Base-by-base conservation (phyloP, 2,888 invertebrate species). In the Xanthorhoe spadicearia region DNA sequence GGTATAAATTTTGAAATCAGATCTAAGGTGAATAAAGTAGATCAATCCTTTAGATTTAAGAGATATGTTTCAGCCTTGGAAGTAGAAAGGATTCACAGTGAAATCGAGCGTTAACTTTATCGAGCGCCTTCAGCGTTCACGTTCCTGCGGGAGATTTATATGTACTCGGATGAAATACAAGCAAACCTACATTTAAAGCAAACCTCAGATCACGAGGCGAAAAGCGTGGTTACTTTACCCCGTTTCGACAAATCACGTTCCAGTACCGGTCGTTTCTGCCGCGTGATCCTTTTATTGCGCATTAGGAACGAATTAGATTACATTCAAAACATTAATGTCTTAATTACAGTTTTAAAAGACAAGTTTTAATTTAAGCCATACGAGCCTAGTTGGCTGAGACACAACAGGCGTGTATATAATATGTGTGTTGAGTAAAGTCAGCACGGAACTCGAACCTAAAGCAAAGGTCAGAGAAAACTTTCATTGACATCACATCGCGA, bases 191-290 rank as follows among this genome's bases (percentile, higher is more conserved):
- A 73, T 72, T 68, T 70, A 67, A 75, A 78, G 70, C 71, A 73
- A 72, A 77, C 73, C 78, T 70, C 78, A 78, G 72, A 77, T 80
- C 84, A 85, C 84, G 84, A 74, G 85, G 82, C 83, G 48, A 38
- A 61, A 57, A 75, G 64, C 78, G 81, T 80, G 78, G 79, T 77
- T 74, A 72, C 73, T 75, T 76, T 77, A 77, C 76, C 77, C 80
- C 74, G 76, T 82, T 84, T 80, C 76, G 76, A 75, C 73, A 74
- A 76, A 73, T 81, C 86, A 83, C 83, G 85, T 83, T 84, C 48
- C 28, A 49, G 61, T 69, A 71, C 72, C 74, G 70, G 67, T 63
- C 63, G 67, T 58, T 54, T 53, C 52, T 56, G 76, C 75, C 80
- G 73, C 80, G 82, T 84, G 86, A 79, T 67, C 70, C 64, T 54